Evolutionary conservation across 2,888 invertebrate species (phyloP), one percentile per base, ranked within the genome.

Genomic region (Lysandra bellargus): DNA sequence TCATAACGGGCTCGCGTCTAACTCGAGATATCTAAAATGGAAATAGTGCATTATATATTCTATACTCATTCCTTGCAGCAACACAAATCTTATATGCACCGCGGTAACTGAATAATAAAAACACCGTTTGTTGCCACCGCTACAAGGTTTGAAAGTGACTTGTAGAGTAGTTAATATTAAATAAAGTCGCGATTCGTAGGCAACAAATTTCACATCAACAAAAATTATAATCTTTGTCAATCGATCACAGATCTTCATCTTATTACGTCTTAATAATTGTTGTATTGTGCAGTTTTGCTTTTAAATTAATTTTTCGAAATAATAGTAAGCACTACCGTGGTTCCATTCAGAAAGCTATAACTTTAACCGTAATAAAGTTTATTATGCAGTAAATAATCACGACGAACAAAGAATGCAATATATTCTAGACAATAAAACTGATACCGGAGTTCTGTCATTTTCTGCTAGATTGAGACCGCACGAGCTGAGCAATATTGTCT

Each of bases 21-120:
- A 80, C 81, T 82, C 80, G 80, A 81, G 80, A 81, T 81, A 82
- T 82, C 83, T 80, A 80, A 78, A 78, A 80, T 80, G 79, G 82
- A 81, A 81, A 83, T 82, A 82, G 81, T 80, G 79, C 80, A 83
- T 80, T 83, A 81, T 80, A 80, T 82, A 83, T 83, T 83, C 83
- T 79, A 81, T 73, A 61, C 80, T 80, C 82, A 82, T 80, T 78
- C 77, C 80, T 82, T 79, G 81, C 79, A 81, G 79, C 80, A 64
- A 78, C 80, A 53, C 75, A 81, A 81, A 81, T 81, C 79, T 79
- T 79, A 69, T 79, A 76, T 78, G 74, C 79, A 78, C 49, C 23
- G 14, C 14, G 76, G 76, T 77, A 76, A 74, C 74, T 74, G 44
- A 76, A 76, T 57, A 76, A 69, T 69, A 69, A 69, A 37, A 69